Conservation (phyloP, 2,113 vertebrate species). For the Heterocephalus glaber region DNA sequence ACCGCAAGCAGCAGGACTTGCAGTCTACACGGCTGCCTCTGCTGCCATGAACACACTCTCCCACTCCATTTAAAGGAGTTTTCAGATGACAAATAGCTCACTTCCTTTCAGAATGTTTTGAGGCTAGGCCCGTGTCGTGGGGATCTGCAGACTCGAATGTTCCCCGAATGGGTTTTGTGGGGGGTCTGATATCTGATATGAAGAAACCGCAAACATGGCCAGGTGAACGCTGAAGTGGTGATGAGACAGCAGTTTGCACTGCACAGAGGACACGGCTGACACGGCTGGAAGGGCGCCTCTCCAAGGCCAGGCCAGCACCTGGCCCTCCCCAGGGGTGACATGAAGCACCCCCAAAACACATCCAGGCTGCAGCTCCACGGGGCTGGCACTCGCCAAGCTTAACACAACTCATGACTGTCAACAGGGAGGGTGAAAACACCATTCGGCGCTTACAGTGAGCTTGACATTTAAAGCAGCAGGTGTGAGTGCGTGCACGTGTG, state of each 20-base stretch:
- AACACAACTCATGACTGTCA: conserved; percentile 96
- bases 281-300: conserved; percentile 76
- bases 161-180: neutral
- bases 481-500: neutral
- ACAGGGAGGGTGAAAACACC: conserved; percentile 89
- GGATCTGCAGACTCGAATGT: conserved; percentile 53
- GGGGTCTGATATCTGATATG: neutral
- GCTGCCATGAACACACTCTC: accelerated
- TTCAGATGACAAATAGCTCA: neutral
- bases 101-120: neutral
- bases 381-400: conserved; percentile 96
- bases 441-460: conserved; percentile 84
- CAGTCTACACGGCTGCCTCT: neutral
- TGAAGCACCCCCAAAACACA: conserved; percentile 81
- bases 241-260: conserved; percentile 78
- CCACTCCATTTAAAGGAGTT: neutral
- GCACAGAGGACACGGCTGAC: conserved; percentile 72
- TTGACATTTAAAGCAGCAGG: conserved; percentile 90
- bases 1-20: neutral
- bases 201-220: conserved; percentile 57
- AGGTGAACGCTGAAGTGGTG: conserved; percentile 58
- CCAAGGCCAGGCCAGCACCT: neutral
- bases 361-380: conserved; percentile 91
- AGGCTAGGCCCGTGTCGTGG: neutral
- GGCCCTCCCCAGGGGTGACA: neutral